phyloP scores from a whole-genome alignment of 2,797 vertebrate genomes.

The Spinus pinus region DNA sequence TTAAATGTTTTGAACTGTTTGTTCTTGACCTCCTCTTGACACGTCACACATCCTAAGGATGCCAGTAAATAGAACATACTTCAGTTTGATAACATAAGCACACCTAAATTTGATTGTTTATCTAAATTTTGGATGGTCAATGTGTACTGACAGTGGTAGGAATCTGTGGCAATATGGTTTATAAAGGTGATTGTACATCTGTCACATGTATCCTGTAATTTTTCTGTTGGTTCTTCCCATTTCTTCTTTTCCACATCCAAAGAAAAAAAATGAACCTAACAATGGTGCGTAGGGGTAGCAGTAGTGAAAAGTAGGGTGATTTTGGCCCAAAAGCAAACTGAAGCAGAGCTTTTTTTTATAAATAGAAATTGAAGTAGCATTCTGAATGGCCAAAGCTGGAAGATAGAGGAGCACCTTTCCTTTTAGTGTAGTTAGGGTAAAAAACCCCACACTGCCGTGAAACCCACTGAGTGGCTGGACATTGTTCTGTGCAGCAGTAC shows the following conservation, averaged over 20 bases:
- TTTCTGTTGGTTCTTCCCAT: not conserved
- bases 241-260: not conserved
- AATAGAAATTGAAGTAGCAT: not conserved
- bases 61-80: not conserved
- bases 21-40: not conserved
- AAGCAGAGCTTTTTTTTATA: not conserved
- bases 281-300: not conserved
- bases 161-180: not conserved
- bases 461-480: not conserved
- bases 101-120: not conserved
- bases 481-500: not conserved
- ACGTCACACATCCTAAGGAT: not conserved
- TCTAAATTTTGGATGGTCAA: not conserved
- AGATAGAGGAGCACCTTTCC: not conserved
- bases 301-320: not conserved
- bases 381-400: not conserved
- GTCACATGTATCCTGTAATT: not conserved
- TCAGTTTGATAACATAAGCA: not conserved
- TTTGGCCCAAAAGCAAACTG: not conserved
- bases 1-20: not conserved
- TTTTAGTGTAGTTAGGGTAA: not conserved
- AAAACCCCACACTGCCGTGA: not conserved
- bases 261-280: not conserved
- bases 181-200: not conserved
- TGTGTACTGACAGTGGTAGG: not conserved